Evolutionary conservation across 2,888 invertebrate species (phyloP).

Genomic region (Philhelius pedissequus): DNA sequence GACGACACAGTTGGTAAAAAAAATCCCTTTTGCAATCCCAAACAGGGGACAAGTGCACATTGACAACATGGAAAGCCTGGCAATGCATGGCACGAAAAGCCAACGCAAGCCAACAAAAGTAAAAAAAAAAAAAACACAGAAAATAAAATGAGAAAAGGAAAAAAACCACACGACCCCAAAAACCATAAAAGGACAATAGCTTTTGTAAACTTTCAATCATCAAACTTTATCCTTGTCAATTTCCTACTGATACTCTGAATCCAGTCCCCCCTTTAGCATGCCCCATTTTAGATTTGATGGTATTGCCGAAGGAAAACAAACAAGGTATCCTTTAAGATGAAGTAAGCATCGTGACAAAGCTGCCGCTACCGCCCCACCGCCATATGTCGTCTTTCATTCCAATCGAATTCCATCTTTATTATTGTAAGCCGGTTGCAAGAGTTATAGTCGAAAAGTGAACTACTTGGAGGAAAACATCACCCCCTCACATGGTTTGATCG

Average conservation of each 20-base stretch:
- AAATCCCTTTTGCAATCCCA: slow-evolving; percentile 34
- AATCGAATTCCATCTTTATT: slow-evolving; percentile 23
- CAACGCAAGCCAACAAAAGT: neutral
- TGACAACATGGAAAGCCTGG: slow-evolving; percentile 25
- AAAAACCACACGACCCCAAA: slow-evolving; percentile 40
- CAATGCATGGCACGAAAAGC: neutral
- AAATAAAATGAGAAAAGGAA: slow-evolving; percentile 3
- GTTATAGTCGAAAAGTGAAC: slow-evolving; percentile 56
- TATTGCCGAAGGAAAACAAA: slow-evolving; percentile 37
- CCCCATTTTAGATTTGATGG: slow-evolving; percentile 41
- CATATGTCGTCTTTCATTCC: slow-evolving; percentile 13
- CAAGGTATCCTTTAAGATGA: slow-evolving; percentile 23
- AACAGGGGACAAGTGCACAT: slow-evolving; percentile 35
- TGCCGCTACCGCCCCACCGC: neutral
- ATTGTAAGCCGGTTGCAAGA: neutral
- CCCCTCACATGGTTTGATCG: neutral
- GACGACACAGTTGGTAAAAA: slow-evolving; percentile 28
- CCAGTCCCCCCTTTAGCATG: slow-evolving; percentile 11
- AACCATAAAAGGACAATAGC: slow-evolving; percentile 69
- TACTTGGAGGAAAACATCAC: neutral
- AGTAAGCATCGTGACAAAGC: slow-evolving; percentile 28
- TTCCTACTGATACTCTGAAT: too few relatives aligned
- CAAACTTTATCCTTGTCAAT: slow-evolving; percentile 68
- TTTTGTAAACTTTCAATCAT: slow-evolving; percentile 69
- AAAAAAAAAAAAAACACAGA: slow-evolving; percentile 12